Evolutionary conservation across 2,888 invertebrate species (phyloP).

Genomic region (Uropetala carovei): DNA sequence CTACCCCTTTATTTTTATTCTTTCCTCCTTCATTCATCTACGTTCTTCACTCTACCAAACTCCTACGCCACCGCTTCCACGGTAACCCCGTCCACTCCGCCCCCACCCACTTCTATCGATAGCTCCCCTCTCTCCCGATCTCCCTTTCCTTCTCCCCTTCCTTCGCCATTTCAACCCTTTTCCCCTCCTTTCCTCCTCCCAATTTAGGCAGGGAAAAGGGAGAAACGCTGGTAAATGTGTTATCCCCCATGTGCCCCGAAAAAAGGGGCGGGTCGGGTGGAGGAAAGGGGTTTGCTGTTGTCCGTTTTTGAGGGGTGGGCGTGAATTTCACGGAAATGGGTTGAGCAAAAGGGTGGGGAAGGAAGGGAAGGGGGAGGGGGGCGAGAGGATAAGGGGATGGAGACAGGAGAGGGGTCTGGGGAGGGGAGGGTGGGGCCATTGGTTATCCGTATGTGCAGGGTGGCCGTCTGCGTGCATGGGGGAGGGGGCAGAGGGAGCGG

Average conservation of each 20-base stretch:
- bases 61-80: too few species aligned
- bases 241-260: not conserved
- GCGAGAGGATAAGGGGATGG: not conserved
- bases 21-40: too few species aligned
- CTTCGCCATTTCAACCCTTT: not conserved
- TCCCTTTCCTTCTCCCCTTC: not conserved
- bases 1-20: not conserved
- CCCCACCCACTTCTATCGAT: not conserved
- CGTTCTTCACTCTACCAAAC: too few species aligned
- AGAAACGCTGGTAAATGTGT: slow-evolving; percentile 33
- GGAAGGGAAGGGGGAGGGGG: not conserved
- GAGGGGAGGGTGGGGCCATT: not conserved
- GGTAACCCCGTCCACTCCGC: too few species aligned
- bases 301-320: not conserved
- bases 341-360: not conserved
- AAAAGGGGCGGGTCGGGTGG: not conserved
- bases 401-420: not conserved
- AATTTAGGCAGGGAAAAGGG: slow-evolving; percentile 7
- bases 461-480: not conserved
- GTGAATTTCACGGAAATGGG: not conserved
- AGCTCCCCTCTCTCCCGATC: not conserved
- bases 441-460: not conserved
- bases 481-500: not conserved
- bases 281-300: not conserved
- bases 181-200: not conserved